A percentile compares a stretch with the other conserved stretches of the same genome.
Conservation (phyloP, 2,113 vertebrate species). For the Meles meles region DNA sequence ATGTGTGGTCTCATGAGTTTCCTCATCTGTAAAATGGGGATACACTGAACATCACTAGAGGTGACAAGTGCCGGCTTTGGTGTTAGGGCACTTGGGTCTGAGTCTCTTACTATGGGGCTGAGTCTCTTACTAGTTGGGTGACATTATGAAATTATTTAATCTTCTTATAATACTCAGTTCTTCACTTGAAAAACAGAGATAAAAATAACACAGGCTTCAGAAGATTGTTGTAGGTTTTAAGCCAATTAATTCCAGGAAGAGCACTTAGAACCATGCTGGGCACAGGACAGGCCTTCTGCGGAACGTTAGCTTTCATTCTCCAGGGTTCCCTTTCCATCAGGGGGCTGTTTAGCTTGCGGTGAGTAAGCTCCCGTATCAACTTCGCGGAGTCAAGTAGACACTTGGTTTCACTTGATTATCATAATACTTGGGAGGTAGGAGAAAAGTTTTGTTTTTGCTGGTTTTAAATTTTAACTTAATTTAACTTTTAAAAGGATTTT, state of each 20-base stretch:
- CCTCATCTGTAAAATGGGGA: background rate
- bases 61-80: background rate
- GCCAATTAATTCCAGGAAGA: background rate
- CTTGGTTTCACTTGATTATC: background rate
- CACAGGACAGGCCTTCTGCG: background rate
- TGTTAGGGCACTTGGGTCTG: too few species aligned
- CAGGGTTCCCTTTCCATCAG: background rate
- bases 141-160: background rate
- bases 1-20: accelerated
- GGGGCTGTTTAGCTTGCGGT: background rate
- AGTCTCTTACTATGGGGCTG: background rate
- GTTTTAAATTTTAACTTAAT: too few species aligned
- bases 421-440: background rate
- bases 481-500: too few species aligned
- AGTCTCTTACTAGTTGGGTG: background rate
- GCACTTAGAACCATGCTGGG: background rate
- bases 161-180: background rate
- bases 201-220: background rate
- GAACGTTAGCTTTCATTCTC: background rate
- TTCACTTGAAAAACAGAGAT: conserved; percentile 6
- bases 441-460: background rate
- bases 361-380: background rate
- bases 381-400: background rate
- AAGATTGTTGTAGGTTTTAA: background rate
- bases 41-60: background rate